Evolutionary conservation across 2,888 invertebrate genomes (phyloP).

Genomic region (Diaperis boleti): DNA sequence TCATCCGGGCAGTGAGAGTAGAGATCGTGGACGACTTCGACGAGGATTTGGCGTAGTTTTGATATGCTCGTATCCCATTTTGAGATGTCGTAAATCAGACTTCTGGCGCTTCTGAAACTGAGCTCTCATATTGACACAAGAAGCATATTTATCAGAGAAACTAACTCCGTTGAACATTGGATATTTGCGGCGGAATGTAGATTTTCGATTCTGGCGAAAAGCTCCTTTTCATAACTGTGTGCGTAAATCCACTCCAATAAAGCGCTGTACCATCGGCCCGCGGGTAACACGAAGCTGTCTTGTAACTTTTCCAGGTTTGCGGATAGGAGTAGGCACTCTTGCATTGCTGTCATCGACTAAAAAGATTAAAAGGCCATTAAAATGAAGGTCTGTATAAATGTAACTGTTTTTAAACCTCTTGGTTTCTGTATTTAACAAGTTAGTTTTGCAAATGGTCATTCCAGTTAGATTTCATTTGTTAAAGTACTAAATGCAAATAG

Average conservation of each 20-base stretch:
- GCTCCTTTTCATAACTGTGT: conserved; percentile 55
- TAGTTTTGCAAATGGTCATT: too few relatives aligned
- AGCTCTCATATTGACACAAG: not conserved
- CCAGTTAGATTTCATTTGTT: too few relatives aligned
- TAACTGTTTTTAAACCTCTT: too few relatives aligned
- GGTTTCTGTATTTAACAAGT: too few relatives aligned
- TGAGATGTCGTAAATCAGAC: conserved; percentile 51
- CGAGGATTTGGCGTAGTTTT: conserved; percentile 59
- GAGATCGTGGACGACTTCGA: conserved; percentile 52
- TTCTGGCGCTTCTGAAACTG: conserved; percentile 42
- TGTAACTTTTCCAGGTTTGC: conserved; percentile 46
- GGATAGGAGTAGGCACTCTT: conserved; percentile 40
- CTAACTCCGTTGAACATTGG: conserved; percentile 48
- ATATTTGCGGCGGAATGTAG: conserved; percentile 49
- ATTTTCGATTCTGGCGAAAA: conserved; percentile 53
- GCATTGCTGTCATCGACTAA: conserved; percentile 47
- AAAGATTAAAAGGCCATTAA: conserved; percentile 40
- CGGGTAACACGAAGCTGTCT: conserved; percentile 51
- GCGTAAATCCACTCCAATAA: conserved; percentile 60
- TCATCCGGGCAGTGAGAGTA: conserved; percentile 49
- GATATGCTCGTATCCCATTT: conserved; percentile 58
- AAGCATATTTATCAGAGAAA: conserved; percentile 15
- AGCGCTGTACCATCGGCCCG: conserved; percentile 65
- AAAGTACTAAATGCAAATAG: too few relatives aligned
- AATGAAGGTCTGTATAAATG: too few relatives aligned